Conservation (phyloP, 2,797 vertebrate genomes). For the Bryconaethiops microstoma region DNA sequence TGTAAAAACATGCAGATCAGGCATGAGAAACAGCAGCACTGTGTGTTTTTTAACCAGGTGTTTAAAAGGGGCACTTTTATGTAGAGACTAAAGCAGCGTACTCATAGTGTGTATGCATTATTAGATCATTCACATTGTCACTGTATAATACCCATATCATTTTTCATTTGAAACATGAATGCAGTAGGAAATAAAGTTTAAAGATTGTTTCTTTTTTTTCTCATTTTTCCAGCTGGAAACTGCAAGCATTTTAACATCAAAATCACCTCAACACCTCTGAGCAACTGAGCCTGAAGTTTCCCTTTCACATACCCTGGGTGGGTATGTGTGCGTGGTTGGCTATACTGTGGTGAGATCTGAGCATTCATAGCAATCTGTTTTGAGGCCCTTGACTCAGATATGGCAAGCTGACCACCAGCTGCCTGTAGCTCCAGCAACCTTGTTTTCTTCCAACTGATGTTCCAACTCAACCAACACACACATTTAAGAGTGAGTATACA, state of each 20-base stretch:
- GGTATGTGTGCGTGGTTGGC: conserved; percentile 7
- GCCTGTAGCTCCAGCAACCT: conserved; percentile 15
- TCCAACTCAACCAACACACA: not conserved
- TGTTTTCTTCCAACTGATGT: conserved; percentile 20
- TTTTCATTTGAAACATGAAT: too few species aligned
- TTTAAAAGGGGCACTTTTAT: too few species aligned
- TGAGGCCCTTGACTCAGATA: conserved; percentile 35
- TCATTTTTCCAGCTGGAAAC: not conserved
- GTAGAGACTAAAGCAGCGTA: too few species aligned
- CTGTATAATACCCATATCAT: too few species aligned
- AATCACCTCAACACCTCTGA: not conserved
- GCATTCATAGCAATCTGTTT: conserved; percentile 48
- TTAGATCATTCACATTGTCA: too few species aligned
- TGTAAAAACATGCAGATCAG: too few species aligned
- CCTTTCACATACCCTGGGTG: not conserved
- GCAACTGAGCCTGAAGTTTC: not conserved
- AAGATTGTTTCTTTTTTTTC: too few species aligned
- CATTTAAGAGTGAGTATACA: not conserved
- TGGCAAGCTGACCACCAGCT: conserved; percentile 38
- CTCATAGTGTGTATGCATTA: too few species aligned
- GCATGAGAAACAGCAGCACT: too few species aligned
- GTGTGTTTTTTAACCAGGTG: too few species aligned
- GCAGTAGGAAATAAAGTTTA: too few species aligned
- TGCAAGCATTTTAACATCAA: not conserved
- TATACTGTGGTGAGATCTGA: conserved; percentile 39